Evolutionary conservation across 2,888 invertebrate genomes (phyloP), one percentile per base, ranked within the genome.

Genomic region (Orthosia gracilis): DNA sequence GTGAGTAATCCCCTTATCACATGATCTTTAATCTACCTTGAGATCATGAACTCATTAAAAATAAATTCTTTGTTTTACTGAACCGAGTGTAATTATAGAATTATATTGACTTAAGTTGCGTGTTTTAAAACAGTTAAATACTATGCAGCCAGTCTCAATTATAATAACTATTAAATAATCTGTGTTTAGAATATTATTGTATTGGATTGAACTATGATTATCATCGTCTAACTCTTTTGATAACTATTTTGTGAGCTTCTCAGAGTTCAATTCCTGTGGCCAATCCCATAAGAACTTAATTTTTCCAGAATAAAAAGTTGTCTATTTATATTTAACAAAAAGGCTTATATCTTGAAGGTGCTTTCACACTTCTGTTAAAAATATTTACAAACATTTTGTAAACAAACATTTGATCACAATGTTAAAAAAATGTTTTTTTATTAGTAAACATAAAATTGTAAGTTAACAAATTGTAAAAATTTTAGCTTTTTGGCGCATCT

Each of bases 71-170:
- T 72, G 54, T 68, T 68, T 67, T 3, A 40, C 18, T 58, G 52
- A 62, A 66, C 54, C 45, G 54, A 17, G 45, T 26, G 2, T 68
- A 61, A 23, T 57, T 31, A 62, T 26, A 57, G 26, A 52, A 57
- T 23, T 40, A 40, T 65, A 26, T 13, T 68, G 18, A 58, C 13
- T n/a, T 50, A 45, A 13, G 11, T 49, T 58, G 26, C n/a, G 61
- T 57, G 13, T 73, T 66, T 57, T 72, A 61, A 65, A 23, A 62
- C 3, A 21, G 13, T 47, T 45, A 11, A 52, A 52, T 61, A 78
- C 71, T 80, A 81, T 52, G 59, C 72, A 81, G 71, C 57, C 76
- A 72, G 76, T 64, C 72, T 63, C 0, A 15, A n/a, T 45, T 23
- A 47, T 18, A 4, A 4, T 62, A 49, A 47, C 4, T 17, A 17